A percentile compares a stretch with the other conserved stretches of the same genome.
phyloP scores from a whole-genome alignment of 2,113 vertebrate species.

The Chroicocephalus ridibundus region DNA sequence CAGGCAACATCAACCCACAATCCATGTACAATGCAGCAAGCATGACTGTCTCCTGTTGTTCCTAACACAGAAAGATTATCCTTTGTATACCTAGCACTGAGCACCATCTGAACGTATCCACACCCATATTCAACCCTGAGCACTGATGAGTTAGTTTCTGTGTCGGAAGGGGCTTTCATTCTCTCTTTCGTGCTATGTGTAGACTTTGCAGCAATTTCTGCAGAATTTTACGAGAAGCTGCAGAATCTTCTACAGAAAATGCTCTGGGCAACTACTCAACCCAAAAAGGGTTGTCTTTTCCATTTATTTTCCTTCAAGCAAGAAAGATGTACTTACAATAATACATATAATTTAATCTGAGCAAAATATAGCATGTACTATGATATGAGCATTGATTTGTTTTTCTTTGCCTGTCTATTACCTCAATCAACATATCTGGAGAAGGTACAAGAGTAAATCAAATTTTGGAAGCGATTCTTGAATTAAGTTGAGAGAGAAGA shows the following conservation, averaged over 20 bases:
- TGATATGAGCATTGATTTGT: neutral
- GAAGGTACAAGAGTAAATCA: neutral
- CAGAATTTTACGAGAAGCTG: neutral
- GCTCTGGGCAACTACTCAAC: neutral
- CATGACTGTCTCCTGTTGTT: neutral
- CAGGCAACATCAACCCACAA: neutral
- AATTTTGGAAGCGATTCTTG: neutral
- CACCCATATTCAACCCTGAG: rapidly evolving
- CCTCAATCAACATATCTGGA: neutral
- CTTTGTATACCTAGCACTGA: neutral
- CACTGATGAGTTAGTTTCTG: rapidly evolving
- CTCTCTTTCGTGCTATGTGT: neutral
- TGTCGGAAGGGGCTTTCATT: neutral
- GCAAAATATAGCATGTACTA: neutral
- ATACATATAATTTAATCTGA: neutral
- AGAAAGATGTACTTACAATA: neutral
- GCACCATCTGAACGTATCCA: rapidly evolving
- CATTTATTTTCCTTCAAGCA: neutral
- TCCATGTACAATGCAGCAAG: neutral
- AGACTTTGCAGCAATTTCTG: neutral
- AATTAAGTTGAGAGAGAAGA: neutral
- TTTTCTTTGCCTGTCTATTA: neutral
- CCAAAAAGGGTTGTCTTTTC: neutral
- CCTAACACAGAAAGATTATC: neutral
- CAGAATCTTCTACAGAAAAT: neutral